Evolutionary conservation across 2,113 vertebrate species (phyloP).

Genomic region (Junco hyemalis): DNA sequence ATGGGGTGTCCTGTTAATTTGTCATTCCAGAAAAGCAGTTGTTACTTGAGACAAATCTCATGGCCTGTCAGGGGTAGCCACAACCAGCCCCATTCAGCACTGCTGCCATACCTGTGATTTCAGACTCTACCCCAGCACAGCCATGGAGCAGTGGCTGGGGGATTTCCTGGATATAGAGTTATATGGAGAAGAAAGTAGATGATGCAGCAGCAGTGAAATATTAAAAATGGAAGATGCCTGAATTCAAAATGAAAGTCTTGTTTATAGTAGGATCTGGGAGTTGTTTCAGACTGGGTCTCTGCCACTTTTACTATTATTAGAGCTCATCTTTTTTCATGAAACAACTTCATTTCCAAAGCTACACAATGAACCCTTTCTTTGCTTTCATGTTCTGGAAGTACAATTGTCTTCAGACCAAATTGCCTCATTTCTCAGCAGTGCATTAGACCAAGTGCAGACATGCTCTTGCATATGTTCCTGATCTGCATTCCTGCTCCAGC

Average conservation of each 20-base stretch:
- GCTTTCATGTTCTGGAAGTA: conserved; percentile 59
- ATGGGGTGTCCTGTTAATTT: neutral
- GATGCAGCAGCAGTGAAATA: neutral
- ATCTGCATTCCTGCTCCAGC: conserved; percentile 43
- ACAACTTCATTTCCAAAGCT: conserved; percentile 55
- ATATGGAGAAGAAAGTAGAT: neutral
- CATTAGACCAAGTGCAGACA: conserved; percentile 52
- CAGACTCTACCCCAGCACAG: neutral
- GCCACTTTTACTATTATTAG: conserved; percentile 63
- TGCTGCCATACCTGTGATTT: neutral
- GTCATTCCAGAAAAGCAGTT: neutral
- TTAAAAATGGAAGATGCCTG: conserved; percentile 18
- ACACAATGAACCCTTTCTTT: conserved; percentile 68
- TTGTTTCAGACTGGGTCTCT: conserved; percentile 44
- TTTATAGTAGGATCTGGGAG: conserved; percentile 40
- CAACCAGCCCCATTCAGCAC: neutral
- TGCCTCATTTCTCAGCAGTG: conserved; percentile 48
- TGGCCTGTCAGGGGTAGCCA: neutral
- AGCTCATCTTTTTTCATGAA: conserved; percentile 72
- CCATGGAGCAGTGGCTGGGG: neutral
- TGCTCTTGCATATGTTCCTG: conserved; percentile 44
- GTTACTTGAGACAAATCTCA: neutral
- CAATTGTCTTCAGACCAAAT: conserved; percentile 60
- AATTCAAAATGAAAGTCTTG: conserved; percentile 52
- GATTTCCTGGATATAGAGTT: neutral